These are phyloP conservation scores for Stenoptilia bipunctidactyla DNA, from an alignment of 2,888 invertebrate species.

Conservation along the genomic window DNA sequence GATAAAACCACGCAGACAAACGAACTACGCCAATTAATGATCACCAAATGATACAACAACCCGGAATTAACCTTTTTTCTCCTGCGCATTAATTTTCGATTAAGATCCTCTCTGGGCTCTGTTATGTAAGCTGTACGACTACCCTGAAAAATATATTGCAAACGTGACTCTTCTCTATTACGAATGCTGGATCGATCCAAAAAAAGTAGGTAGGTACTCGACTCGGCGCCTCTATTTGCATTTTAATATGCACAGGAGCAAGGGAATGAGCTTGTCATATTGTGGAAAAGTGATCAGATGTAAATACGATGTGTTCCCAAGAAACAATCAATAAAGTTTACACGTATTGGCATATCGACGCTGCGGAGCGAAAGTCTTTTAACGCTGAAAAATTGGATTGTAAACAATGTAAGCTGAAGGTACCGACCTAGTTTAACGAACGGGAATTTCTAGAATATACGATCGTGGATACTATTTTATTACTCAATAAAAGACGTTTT, in stretches of 20 bases:
- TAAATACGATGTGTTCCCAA: slow-evolving; percentile 7
- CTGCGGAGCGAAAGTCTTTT: slow-evolving; percentile 3
- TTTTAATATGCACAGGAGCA: slow-evolving; percentile 62
- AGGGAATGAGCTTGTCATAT: slow-evolving; percentile 48
- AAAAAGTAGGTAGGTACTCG: slow-evolving; percentile 30
- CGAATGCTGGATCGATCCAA: slow-evolving; percentile 36
- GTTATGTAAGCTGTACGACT: slow-evolving; percentile 42
- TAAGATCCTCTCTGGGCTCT: background rate
- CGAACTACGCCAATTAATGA: slow-evolving; percentile 48
- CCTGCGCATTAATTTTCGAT: slow-evolving; percentile 1
- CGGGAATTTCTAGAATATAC: too few relatives aligned
- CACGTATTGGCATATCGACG: slow-evolving; percentile 15
- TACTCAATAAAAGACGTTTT: too few relatives aligned
- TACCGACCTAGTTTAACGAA: too few relatives aligned
- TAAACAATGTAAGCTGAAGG: too few relatives aligned
- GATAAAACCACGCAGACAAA: slow-evolving; percentile 32
- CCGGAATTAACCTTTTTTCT: slow-evolving; percentile 32
- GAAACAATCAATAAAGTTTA: slow-evolving; percentile 11
- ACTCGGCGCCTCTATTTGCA: slow-evolving; percentile 48
- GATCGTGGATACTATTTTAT: too few relatives aligned
- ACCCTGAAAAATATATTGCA: slow-evolving; percentile 44
- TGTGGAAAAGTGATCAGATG: slow-evolving; percentile 27
- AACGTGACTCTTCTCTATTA: slow-evolving; percentile 52
- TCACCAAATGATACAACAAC: slow-evolving; percentile 52
- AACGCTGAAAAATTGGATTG: background rate